phyloP scores from a whole-genome alignment of 37 sponge, comb jelly and placozoan genomes.

The Aplysina aerophoba region DNA sequence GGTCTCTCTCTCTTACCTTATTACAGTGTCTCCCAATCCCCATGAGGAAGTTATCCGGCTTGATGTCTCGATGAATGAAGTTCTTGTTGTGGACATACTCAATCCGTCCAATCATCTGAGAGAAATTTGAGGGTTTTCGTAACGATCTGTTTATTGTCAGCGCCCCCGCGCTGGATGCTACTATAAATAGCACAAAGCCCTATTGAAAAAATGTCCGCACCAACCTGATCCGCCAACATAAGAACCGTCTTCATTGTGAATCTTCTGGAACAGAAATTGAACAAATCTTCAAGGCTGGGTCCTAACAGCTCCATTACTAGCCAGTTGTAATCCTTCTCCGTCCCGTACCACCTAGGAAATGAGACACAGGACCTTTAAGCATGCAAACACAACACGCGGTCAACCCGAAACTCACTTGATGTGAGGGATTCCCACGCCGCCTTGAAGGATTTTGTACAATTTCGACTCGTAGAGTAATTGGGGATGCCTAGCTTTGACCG shows the following conservation, averaged over 20 bases:
- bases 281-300: constrained; percentile 96
- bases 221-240: constrained; percentile 97
- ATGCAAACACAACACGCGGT: neutral
- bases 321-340: constrained; percentile 98
- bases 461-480: constrained; percentile 98
- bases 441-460: constrained; percentile 95
- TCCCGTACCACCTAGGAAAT: constrained; percentile 89
- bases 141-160: too few species aligned
- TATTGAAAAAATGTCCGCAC: neutral
- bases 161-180: neutral
- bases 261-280: constrained; percentile 96
- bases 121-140: neutral
- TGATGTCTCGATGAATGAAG: constrained; percentile 99
- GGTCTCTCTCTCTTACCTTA: constrained; percentile 58
- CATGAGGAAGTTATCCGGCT: constrained; percentile 99
- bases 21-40: constrained; percentile 95
- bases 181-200: neutral
- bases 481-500: constrained; percentile 96
- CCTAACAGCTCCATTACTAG: constrained; percentile 98
- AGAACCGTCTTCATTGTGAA: constrained; percentile 99
- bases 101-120: constrained; percentile 96
- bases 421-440: constrained; percentile 97
- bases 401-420: constrained; percentile 78
- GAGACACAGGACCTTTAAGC: neutral
- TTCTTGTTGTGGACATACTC: constrained; percentile 99